A percentile compares a stretch with the other conserved stretches of the same genome.
These are phyloP conservation scores for Atrichornis clamosus DNA, from an alignment of 2,113 vertebrate species.

Conservation along the genomic window DNA sequence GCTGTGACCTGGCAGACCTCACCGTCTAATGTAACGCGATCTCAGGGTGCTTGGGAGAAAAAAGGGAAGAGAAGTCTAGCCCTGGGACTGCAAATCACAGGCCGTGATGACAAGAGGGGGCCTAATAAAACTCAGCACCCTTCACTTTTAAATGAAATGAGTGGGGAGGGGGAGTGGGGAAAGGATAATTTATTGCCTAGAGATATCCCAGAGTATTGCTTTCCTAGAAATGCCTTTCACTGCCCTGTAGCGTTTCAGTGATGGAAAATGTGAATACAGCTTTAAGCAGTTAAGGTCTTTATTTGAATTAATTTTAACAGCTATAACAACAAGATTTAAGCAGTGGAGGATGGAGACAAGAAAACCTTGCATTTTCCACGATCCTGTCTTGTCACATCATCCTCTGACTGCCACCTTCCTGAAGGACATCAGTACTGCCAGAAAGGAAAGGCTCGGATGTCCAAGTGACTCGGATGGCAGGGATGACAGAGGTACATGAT, in stretches of 20 bases:
- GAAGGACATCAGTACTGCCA: background rate
- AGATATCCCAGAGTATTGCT: background rate
- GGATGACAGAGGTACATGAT: background rate
- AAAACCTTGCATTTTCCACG: background rate
- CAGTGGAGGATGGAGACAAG: background rate
- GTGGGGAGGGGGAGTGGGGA: constrained; percentile 9
- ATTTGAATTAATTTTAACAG: constrained; percentile 7
- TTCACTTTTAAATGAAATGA: constrained; percentile 36
- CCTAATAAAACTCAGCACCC: constrained; percentile 61
- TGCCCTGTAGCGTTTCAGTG: background rate
- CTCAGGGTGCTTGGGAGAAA: background rate
- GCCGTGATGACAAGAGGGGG: constrained; percentile 62
- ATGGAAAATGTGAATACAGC: background rate
- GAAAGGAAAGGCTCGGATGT: background rate
- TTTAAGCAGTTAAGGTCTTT: background rate
- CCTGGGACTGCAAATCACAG: constrained; percentile 66
- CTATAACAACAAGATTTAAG: background rate
- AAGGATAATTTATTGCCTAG: constrained; percentile 64
- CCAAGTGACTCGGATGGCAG: background rate
- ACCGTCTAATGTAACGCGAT: constrained; percentile 42
- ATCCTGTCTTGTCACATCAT: background rate
- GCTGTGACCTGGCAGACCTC: constrained; percentile 61
- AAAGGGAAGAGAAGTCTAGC: constrained; percentile 53
- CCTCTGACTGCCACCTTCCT: background rate
- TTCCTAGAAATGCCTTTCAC: constrained; percentile 50